Base-by-base conservation (phyloP, 2,797 vertebrate genomes). In the Lacerta agilis region DNA sequence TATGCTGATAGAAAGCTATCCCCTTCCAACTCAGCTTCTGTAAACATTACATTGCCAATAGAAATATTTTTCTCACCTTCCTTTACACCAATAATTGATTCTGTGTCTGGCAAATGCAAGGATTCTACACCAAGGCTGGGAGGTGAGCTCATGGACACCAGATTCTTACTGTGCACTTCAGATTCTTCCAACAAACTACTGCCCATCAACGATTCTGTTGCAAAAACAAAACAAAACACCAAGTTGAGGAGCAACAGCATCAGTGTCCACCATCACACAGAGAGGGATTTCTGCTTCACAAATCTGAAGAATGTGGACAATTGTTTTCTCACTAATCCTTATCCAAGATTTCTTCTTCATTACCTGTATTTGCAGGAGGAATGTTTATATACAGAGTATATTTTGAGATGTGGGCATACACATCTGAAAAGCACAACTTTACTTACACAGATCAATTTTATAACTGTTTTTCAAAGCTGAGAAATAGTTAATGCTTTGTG, bases 91-190 rank as follows among this genome's bases (percentile, higher is more conserved):
- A 98, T 97, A 96, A 98, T 97, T 96, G 98, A 97, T 95, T 97
- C 97, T 76, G 96, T 96, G 92, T 97, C 97, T 93, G 96, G 96
- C 96, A 98, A 97, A 96, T 98, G 98, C 97, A 98, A 97, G 95
- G 97, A 97, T 97, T 98, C 97, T 94, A 97, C 96, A 90, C 96
- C 94, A 85, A 97, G 96, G 93, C 94, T 96, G 86, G 97, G 90
- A 89, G 96, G 97, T 96, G 98, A 98, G 97, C 97, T 98, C 97
- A 98, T 97, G 97, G 98, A 97, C 97, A 98, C 98, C 95, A 95
- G 96, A 95, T 96, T 98, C 97, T 98, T 97, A 96, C 96, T 97
- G 71, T 97, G 97, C 92, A 97, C 97, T 94, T 96, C 95, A 27
- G 97, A 95, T 95, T 98, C 98, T 97, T 98, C 97, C 95, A 97